These are phyloP conservation scores for Hydractinia symbiolongicarpus DNA, from an alignment of 30 jellyfish, hydroid and myxozoan genomes.

Conservation along the genomic window DNA sequence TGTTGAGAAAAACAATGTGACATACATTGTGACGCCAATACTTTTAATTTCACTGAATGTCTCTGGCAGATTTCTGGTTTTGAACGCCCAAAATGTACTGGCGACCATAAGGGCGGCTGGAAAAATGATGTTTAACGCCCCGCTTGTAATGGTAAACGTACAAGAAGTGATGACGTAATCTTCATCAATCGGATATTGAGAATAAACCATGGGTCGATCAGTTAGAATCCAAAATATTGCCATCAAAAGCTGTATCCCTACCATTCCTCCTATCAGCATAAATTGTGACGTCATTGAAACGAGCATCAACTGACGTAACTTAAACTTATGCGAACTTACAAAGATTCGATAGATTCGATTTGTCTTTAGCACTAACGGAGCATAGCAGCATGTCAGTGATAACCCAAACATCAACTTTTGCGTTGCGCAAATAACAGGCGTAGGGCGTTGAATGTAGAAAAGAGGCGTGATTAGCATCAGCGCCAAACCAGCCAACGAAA, in stretches of 20 bases:
- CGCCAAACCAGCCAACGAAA: conserved; percentile 20
- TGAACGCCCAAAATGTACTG: conserved; percentile 86
- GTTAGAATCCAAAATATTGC: conserved; percentile 83
- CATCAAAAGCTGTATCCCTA: conserved; percentile 58
- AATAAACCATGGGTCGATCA: conserved; percentile 58
- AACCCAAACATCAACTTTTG: conserved; percentile 72
- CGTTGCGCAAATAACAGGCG: conserved; percentile 42
- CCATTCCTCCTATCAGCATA: conserved; percentile 54
- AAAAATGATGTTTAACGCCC: conserved; percentile 54
- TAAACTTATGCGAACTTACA: conserved; percentile 48
- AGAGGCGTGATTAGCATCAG: conserved; percentile 33
- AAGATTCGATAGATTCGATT: conserved; percentile 83
- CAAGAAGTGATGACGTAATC: conserved; percentile 54
- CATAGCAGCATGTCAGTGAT: conserved; percentile 80
- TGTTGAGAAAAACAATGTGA: conserved; percentile 54
- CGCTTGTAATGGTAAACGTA: conserved; percentile 39
- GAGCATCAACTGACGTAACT: conserved; percentile 42
- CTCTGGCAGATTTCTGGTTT: conserved; percentile 85
- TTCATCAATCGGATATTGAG: conserved; percentile 21
- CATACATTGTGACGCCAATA: conserved; percentile 88
- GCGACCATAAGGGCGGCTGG: conserved; percentile 70
- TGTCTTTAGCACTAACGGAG: conserved; percentile 81
- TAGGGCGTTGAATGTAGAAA: conserved; percentile 21
- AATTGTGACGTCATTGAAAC: conserved; percentile 84
- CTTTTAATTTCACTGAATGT: conserved; percentile 84